These are phyloP conservation scores for Suncus etruscus DNA, from an alignment of 2,113 vertebrate genomes.

Conservation along the genomic window DNA sequence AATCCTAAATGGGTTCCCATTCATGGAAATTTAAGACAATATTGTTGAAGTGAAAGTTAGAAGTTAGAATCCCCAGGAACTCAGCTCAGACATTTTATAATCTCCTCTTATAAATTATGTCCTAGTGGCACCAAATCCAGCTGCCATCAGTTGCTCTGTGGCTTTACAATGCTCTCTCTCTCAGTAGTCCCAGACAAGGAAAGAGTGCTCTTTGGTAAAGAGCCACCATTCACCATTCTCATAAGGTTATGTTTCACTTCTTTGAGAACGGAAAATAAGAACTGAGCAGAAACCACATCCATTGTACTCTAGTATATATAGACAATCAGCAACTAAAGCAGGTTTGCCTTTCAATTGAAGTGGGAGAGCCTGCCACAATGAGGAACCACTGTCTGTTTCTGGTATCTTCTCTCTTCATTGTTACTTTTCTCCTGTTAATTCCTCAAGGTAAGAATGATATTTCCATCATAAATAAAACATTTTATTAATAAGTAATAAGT, in stretches of 20 bases:
- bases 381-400: not conserved
- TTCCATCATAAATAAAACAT: not conserved
- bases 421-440: constrained; percentile 74
- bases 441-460: constrained; percentile 80
- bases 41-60: not conserved
- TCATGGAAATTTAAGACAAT: not conserved
- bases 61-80: not conserved
- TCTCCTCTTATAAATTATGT: not conserved
- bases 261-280: not conserved
- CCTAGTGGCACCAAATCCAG: not conserved
- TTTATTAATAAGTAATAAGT: too few species aligned
- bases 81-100: not conserved
- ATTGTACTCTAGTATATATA: constrained; percentile 36
- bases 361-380: constrained; percentile 76
- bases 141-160: too few species aligned
- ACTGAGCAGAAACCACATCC: not conserved
- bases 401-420: not conserved
- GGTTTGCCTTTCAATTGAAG: not conserved
- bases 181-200: not conserved
- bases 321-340: constrained; percentile 6
- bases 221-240: not conserved
- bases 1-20: not conserved
- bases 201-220: accelerated
- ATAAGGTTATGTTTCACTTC: not conserved
- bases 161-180: not conserved